Evolutionary conservation across 37 sponge, comb jelly and placozoan species (phyloP), one percentile per base, ranked within the genome.

Genomic region (Theonella swinhoei): DNA sequence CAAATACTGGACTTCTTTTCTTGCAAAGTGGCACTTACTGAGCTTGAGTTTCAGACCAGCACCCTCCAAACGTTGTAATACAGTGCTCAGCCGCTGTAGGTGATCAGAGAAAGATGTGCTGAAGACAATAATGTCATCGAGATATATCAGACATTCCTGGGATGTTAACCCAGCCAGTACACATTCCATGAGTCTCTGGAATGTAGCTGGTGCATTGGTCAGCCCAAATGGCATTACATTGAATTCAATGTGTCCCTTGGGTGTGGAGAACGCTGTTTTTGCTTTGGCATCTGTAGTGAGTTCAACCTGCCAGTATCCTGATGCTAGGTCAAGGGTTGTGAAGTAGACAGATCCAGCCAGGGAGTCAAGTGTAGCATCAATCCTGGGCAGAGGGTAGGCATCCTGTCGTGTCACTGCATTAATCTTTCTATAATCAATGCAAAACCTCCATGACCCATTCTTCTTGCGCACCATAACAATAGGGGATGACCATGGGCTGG

Each of bases 201-300:
- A 79, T 39, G 68, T 79, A 24, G 80, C 67, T 68, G 89, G 89
- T 77, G 84, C 83, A 58, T 88, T 88, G 37, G 42, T 61, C 31
- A 88, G 71, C 11, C 78, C 89, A 59, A 83, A 88, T 19, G 89
- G 84, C 89, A 88, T 88, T 1, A 88, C 89, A 40, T 65, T 66
- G 64, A 88, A 88, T 68, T 88, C 79, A 69, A 65, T 83, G 24
- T 85, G 59, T 24, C 89, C 83, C 38, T 83, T 41, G 0, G 72
- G 66, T 30, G 89, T 88, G 62, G 68, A 40, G 38, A 88, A 88
- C 8, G 89, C 89, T 14, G 89, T 83, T 70, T 88, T 88, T 73
- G 76, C 89, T 54, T 82, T 76, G 36, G 23, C 37, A 4, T 17
- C 33, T 22, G 33, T 70, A 41, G 83, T 73, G 62, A 86, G 24